phyloP scores from a whole-genome alignment of 2,888 invertebrate genomes.

The Lomographa bimaculata region DNA sequence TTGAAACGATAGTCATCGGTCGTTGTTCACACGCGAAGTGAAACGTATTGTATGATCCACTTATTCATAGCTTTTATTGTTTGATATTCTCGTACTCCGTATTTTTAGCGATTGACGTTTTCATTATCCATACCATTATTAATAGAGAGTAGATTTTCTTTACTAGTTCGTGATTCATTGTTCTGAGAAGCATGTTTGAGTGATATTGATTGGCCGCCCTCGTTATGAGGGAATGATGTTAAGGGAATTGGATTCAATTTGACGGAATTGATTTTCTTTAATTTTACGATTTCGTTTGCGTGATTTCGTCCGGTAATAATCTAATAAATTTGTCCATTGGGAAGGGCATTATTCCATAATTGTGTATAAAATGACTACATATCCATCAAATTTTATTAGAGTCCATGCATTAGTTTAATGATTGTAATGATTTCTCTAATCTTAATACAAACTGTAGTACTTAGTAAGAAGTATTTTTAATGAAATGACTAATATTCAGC shows the following conservation, averaged over 20 bases:
- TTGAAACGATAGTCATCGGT: conserved; percentile 70
- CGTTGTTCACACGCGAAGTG: conserved; percentile 62
- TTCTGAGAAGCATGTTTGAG: conserved; percentile 24
- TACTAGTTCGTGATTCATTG: conserved; percentile 18
- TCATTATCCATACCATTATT: conserved; percentile 42
- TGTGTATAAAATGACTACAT: conserved; percentile 62
- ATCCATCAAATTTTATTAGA: conserved; percentile 65
- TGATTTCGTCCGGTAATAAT: conserved; percentile 79
- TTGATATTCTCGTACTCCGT: conserved; percentile 48
- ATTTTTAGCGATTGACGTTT: conserved; percentile 53
- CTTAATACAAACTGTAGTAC: no score
- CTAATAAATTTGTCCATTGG: conserved; percentile 76
- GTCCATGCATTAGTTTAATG: conserved; percentile 44
- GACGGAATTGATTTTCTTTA: conserved; percentile 74
- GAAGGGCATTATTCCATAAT: conserved; percentile 55
- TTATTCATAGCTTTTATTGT: conserved; percentile 56
- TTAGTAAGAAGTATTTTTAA: no score
- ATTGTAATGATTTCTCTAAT: no score
- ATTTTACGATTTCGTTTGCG: conserved; percentile 82
- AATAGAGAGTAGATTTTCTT: conserved; percentile 26
- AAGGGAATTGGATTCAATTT: conserved; percentile 75
- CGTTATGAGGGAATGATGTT: conserved; percentile 50
- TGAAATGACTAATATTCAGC: no score
- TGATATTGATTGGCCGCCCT: conserved; percentile 32
- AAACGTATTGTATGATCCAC: conserved; percentile 61